These are phyloP conservation scores for Drosophila melanosoma DNA, from an alignment of 2,888 invertebrate genomes.

Conservation along the genomic window DNA sequence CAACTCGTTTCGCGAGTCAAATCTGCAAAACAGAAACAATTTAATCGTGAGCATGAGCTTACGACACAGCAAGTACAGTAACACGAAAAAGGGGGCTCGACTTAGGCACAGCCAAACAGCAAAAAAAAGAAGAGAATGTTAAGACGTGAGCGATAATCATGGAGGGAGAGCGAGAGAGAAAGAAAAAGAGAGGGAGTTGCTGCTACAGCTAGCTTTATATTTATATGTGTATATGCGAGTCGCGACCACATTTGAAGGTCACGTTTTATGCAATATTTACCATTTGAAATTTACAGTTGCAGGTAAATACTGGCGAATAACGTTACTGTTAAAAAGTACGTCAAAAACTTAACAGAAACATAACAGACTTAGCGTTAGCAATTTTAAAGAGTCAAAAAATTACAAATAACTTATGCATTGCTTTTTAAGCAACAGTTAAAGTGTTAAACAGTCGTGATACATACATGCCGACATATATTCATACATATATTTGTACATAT, in stretches of 20 bases:
- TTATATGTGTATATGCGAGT: neutral
- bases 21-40: slow-evolving; percentile 16
- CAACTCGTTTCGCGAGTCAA: slow-evolving; percentile 22
- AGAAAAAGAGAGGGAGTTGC: neutral
- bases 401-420: neutral
- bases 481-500: neutral
- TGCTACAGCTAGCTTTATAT: neutral
- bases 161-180: slow-evolving; percentile 3
- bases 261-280: slow-evolving; percentile 13
- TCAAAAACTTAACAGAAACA: too few species aligned
- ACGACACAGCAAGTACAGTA: neutral
- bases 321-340: neutral
- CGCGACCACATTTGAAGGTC: slow-evolving; percentile 32
- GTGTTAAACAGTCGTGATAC: neutral
- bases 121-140: neutral
- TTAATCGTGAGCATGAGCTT: slow-evolving; percentile 4
- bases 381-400: neutral
- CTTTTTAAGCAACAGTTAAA: neutral
- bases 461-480: neutral
- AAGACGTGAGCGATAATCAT: neutral
- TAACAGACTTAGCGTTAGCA: neutral
- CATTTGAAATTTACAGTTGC: slow-evolving; percentile 7
- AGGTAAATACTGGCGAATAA: neutral
- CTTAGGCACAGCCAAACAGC: slow-evolving; percentile 18
- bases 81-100: slow-evolving; percentile 67